These are phyloP conservation scores for Tipula helvola DNA, from an alignment of 2,888 invertebrate genomes.

Conservation along the genomic window DNA sequence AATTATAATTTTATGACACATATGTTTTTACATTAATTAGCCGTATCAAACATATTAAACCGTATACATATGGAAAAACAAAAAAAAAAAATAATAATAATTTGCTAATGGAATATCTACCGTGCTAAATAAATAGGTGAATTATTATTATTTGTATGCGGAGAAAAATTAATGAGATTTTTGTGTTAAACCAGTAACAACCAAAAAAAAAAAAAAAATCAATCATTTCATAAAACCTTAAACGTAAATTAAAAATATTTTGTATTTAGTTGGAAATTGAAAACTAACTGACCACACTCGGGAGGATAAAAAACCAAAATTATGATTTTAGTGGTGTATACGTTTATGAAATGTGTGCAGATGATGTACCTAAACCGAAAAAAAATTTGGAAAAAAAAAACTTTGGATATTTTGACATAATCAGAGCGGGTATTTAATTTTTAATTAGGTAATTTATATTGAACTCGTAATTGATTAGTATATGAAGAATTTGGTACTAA, in stretches of 20 bases:
- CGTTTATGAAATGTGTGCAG: slow-evolving; percentile 4
- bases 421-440: neutral
- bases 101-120: neutral
- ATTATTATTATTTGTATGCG: neutral
- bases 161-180: neutral
- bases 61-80: neutral
- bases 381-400: neutral
- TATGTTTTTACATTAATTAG: neutral
- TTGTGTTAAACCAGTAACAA: neutral
- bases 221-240: neutral
- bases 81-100: neutral
- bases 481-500: no score
- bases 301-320: neutral
- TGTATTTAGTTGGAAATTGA: neutral
- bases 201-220: neutral
- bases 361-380: neutral
- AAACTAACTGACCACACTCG: neutral
- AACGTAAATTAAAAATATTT: neutral
- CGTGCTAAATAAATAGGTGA: neutral
- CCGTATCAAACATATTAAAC: neutral
- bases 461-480: neutral
- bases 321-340: neutral
- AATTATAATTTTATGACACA: neutral
- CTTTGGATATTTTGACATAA: neutral
- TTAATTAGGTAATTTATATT: neutral